phyloP scores from a whole-genome alignment of 2,797 vertebrate species.

The Myotis planiceps region DNA sequence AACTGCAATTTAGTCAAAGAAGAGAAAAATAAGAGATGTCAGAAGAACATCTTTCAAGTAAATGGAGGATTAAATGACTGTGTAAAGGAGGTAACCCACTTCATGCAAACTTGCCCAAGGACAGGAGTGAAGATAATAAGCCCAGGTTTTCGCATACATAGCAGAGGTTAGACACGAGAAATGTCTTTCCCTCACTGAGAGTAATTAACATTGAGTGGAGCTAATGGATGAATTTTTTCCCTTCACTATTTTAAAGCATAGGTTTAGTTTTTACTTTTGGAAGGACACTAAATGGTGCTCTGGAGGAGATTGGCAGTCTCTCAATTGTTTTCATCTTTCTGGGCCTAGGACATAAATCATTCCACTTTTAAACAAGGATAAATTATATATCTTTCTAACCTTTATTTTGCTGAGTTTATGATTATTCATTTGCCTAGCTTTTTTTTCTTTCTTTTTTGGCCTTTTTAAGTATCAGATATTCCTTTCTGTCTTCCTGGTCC shows the following conservation, averaged over 20 bases:
- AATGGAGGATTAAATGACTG: neutral
- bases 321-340: neutral
- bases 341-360: neutral
- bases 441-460: neutral
- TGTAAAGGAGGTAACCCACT: neutral
- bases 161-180: neutral
- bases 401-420: neutral
- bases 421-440: neutral
- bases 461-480: neutral
- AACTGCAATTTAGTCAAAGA: slow-evolving; percentile 1
- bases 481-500: neutral
- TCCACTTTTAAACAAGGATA: neutral
- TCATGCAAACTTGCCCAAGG: neutral
- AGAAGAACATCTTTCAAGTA: neutral
- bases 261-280: neutral
- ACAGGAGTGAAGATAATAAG: neutral
- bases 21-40: neutral
- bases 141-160: neutral
- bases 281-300: neutral
- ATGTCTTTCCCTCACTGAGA: neutral
- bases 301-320: neutral
- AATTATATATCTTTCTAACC: neutral
- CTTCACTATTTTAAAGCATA: neutral
- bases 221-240: neutral
- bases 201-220: neutral